Evolutionary conservation across 2,888 invertebrate genomes (phyloP).

Genomic region (Empis stercorea): DNA sequence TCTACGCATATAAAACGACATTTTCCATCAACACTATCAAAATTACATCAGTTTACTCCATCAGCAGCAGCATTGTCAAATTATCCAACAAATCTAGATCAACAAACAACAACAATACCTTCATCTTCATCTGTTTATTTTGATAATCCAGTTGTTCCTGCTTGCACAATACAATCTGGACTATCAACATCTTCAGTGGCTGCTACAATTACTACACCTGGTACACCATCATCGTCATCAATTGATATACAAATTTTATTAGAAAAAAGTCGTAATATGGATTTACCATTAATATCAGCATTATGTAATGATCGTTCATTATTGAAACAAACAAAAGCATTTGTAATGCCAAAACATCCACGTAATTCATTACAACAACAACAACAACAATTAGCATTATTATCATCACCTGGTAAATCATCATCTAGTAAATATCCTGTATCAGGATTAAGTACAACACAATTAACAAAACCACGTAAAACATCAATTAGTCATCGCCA

Average conservation of each 20-base stretch:
- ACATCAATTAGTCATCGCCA: slow-evolving; percentile 51
- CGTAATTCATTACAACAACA: slow-evolving; percentile 35
- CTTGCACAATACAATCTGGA: too few species aligned
- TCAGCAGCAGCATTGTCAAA: too few species aligned
- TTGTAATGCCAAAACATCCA: slow-evolving; percentile 61
- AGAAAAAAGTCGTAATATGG: slow-evolving; percentile 79
- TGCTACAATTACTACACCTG: slow-evolving; percentile 15
- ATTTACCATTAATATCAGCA: slow-evolving; percentile 83
- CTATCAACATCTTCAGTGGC: not conserved
- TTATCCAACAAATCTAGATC: slow-evolving; percentile 8
- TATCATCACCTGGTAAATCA: slow-evolving; percentile 18
- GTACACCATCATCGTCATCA: slow-evolving; percentile 34
- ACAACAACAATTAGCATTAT: too few species aligned
- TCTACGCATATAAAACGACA: not conserved
- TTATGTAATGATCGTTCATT: slow-evolving; percentile 85
- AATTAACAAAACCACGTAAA: slow-evolving; percentile 47
- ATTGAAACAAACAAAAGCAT: slow-evolving; percentile 77
- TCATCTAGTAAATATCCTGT: slow-evolving; percentile 54
- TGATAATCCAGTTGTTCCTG: too few species aligned
- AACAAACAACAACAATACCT: slow-evolving; percentile 3
- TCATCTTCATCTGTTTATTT: slow-evolving; percentile 5
- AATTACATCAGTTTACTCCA: slow-evolving; percentile 9
- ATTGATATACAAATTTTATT: slow-evolving; percentile 71
- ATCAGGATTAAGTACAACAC: slow-evolving; percentile 48
- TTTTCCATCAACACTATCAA: slow-evolving; percentile 8